These are phyloP conservation scores for Shinisaurus crocodilurus DNA, from an alignment of 2,113 vertebrate species.

Conservation along the genomic window DNA sequence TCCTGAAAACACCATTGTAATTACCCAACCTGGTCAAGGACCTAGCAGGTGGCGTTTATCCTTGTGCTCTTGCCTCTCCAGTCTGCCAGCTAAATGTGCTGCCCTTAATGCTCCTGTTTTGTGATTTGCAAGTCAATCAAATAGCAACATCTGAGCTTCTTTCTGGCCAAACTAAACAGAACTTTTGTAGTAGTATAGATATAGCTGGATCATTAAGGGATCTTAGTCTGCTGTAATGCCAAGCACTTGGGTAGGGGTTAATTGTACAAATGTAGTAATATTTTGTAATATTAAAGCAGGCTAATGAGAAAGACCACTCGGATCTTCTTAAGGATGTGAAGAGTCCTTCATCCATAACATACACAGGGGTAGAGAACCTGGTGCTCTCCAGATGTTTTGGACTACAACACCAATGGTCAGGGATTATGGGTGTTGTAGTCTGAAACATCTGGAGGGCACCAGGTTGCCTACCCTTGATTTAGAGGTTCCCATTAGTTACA, in stretches of 20 bases:
- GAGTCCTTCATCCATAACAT: background rate
- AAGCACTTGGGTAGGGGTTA: background rate
- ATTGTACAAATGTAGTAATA: background rate
- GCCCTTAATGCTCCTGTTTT: background rate
- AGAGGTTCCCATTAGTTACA: background rate
- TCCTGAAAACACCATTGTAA: slow-evolving; percentile 51
- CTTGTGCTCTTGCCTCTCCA: slow-evolving; percentile 22
- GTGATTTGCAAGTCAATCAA: slow-evolving; percentile 34
- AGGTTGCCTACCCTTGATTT: no score
- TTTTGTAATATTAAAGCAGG: background rate
- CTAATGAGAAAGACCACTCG: background rate
- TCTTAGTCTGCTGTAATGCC: background rate
- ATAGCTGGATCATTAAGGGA: background rate
- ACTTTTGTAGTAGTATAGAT: background rate
- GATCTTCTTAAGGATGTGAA: background rate
- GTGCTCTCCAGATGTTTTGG: no score
- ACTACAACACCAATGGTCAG: no score
- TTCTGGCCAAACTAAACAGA: background rate
- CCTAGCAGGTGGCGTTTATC: slow-evolving; percentile 47
- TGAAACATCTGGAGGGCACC: no score
- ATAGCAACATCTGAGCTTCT: rapidly evolving
- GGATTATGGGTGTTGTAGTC: no score
- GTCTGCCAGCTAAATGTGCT: slow-evolving; percentile 25
- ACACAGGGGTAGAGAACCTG: no score
- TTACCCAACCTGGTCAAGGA: slow-evolving; percentile 48